Conservation (phyloP, 1,140 invertebrate species). For the Samia ricini region DNA sequence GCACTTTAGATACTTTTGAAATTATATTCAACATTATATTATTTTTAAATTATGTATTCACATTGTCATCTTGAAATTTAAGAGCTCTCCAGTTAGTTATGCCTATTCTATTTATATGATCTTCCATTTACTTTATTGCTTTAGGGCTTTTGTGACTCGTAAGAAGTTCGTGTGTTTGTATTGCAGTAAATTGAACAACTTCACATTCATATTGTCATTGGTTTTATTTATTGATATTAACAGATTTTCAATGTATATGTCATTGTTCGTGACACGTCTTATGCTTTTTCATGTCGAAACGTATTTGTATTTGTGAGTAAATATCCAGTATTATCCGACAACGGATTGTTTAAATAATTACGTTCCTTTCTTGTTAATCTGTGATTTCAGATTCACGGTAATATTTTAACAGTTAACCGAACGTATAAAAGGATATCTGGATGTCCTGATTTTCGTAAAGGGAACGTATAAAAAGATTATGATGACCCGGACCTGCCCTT, state of each 20-base stretch:
- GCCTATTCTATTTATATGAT: not conserved
- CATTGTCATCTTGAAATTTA: not conserved
- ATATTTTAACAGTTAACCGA: slow-evolving; percentile 18
- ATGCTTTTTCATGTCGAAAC: not conserved
- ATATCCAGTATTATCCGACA: not conserved
- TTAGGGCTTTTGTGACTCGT: slow-evolving; percentile 2
- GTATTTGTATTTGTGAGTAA: slow-evolving; percentile 1
- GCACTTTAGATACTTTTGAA: not conserved
- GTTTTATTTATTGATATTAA: slow-evolving; percentile 7
- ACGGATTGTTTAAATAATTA: not conserved
- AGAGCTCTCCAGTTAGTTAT: slow-evolving; percentile 15
- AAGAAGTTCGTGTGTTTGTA: slow-evolving; percentile 2
- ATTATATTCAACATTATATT: not conserved
- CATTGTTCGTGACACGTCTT: not conserved
- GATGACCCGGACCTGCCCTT: slow-evolving; percentile 11
- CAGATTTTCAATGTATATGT: slow-evolving; percentile 1
- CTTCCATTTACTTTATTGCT: not conserved
- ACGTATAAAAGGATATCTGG: slow-evolving; percentile 23
- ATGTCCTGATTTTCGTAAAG: slow-evolving; percentile 29
- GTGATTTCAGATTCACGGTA: slow-evolving; percentile 30
- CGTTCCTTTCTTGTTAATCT: slow-evolving; percentile 16
- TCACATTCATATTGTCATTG: not conserved
- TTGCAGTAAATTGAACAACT: not conserved
- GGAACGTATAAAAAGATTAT: not conserved
- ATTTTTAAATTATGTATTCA: not conserved